Conservation (phyloP, 92 coral and sea anemone species). For the Pocillopora grandis region DNA sequence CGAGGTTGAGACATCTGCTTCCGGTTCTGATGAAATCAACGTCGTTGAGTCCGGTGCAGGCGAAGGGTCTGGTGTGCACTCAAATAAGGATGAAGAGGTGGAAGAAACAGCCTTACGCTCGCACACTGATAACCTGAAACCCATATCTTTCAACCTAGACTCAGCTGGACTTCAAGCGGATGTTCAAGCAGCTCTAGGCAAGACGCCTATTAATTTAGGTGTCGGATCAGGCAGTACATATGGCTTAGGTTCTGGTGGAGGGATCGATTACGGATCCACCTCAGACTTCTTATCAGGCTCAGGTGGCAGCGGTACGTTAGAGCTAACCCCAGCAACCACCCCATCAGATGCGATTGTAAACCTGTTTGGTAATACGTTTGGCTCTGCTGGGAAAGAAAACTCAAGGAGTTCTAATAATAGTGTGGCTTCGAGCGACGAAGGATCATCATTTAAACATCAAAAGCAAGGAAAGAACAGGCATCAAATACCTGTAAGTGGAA, state of each 20-base stretch:
- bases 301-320: conserved; percentile 76
- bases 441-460: conserved; percentile 42
- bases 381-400: conserved; percentile 30
- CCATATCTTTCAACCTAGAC: conserved; percentile 52
- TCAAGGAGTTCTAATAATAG: conserved; percentile 29
- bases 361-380: conserved; percentile 53
- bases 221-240: conserved; percentile 62
- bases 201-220: conserved; percentile 68
- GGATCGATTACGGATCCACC: conserved; percentile 64
- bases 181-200: conserved; percentile 58
- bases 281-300: conserved; percentile 76
- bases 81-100: conserved; percentile 25
- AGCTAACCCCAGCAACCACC: conserved; percentile 71
- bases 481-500: conserved; percentile 44
- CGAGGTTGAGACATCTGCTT: conserved; percentile 36
- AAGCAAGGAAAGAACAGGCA: conserved; percentile 56
- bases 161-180: conserved; percentile 70
- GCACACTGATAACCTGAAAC: conserved; percentile 21
- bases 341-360: conserved; percentile 74
- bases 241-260: conserved; percentile 69
- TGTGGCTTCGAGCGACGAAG: conserved; percentile 32
- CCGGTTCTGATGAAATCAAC: conserved; percentile 35
- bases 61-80: conserved; percentile 33
- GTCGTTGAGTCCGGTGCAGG: conserved; percentile 49
- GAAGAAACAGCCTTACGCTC: conserved; percentile 33